phyloP scores from a whole-genome alignment of 2,113 vertebrate genomes.

The Tapirus terrestris region DNA sequence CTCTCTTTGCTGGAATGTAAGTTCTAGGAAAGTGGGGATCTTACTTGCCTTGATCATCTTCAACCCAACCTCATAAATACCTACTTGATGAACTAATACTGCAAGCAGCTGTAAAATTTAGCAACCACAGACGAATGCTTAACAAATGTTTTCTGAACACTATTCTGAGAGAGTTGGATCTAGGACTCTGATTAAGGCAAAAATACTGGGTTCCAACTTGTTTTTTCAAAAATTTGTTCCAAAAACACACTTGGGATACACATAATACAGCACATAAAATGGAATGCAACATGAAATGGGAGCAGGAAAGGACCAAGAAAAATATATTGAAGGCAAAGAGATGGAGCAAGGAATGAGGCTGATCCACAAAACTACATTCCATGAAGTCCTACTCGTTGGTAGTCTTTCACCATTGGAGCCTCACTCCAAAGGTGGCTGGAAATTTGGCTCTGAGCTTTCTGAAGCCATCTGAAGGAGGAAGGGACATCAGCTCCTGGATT shows the following conservation, averaged over 20 bases:
- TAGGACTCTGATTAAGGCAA: not conserved
- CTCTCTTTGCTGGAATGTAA: not conserved
- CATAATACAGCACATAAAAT: not conserved
- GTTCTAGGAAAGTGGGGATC: not conserved
- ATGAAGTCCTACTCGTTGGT: not conserved
- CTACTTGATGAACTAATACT: conserved; percentile 39
- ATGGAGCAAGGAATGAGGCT: not conserved
- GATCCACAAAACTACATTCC: not conserved
- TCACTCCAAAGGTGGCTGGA: not conserved
- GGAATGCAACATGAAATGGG: not conserved
- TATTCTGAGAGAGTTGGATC: not conserved
- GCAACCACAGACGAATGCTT: conserved; percentile 19
- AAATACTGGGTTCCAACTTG: not conserved
- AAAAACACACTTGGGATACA: not conserved
- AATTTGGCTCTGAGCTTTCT: not conserved
- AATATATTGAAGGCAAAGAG: not conserved
- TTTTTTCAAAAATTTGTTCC: not conserved
- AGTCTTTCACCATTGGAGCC: too few relatives aligned
- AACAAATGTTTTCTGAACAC: conserved; percentile 33
- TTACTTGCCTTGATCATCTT: not conserved
- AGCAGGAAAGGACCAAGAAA: not conserved
- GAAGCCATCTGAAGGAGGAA: not conserved
- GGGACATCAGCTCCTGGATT: not conserved
- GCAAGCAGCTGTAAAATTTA: not conserved
- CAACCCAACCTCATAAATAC: not conserved